Percentiles rank a stretch among this genome's conserved stretches.
These are phyloP conservation scores for Drosophila grimshawi DNA, from an alignment of 1,140 invertebrate species.

Conservation along the genomic window DNA sequence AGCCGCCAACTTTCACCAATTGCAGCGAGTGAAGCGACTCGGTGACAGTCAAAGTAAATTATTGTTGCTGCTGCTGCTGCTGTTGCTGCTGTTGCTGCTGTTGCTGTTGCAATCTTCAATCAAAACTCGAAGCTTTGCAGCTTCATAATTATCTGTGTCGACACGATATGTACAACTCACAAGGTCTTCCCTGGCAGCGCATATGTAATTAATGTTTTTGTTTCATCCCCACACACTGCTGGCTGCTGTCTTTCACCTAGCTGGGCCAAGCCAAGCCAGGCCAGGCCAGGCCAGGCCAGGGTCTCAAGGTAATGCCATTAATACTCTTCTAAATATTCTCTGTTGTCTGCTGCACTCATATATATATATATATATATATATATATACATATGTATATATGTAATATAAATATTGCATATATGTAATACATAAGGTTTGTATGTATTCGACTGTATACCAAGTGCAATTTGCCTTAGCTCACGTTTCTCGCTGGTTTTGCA, in stretches of 20 bases:
- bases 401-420: too few relatives aligned
- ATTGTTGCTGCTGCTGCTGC: background rate
- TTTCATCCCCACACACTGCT: too few relatives aligned
- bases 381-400: background rate
- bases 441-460: conserved; percentile 5
- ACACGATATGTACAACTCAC: background rate
- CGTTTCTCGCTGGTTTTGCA: conserved; percentile 65
- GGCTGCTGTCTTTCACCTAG: conserved; percentile 53
- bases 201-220: conserved; percentile 59
- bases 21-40: conserved; percentile 27
- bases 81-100: background rate
- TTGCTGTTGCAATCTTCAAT: conserved; percentile 24
- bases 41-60: too few relatives aligned
- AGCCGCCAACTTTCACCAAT: conserved; percentile 70
- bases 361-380: too few relatives aligned
- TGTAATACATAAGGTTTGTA: background rate
- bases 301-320: conserved; percentile 41
- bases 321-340: conserved; percentile 40
- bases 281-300: too few relatives aligned
- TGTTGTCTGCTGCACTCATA: conserved; percentile 40
- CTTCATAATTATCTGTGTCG: conserved; percentile 15
- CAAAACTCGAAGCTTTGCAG: background rate
- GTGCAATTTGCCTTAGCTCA: conserved; percentile 54
- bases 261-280: conserved; percentile 12
- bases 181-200: conserved; percentile 33